These are phyloP conservation scores for Aromia moschata DNA, from an alignment of 2,888 invertebrate species.

Conservation along the genomic window DNA sequence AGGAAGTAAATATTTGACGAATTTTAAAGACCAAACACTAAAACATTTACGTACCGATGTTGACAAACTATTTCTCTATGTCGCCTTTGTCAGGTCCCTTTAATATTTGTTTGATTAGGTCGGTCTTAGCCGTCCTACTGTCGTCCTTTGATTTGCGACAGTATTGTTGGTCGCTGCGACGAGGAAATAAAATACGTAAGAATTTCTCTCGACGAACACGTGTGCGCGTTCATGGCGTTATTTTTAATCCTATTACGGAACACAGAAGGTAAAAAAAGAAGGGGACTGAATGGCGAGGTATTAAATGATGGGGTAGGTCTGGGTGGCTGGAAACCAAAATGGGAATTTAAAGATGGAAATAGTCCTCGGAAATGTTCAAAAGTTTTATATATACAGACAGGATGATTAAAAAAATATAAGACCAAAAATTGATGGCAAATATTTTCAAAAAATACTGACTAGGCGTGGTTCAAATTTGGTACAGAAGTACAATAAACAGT, in stretches of 20 bases:
- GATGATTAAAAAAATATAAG: too few species aligned
- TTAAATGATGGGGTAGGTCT: conserved; percentile 10
- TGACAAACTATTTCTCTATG: conserved; percentile 40
- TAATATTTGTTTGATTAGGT: conserved; percentile 46
- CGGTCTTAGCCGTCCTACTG: conserved; percentile 23
- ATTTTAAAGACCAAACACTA: conserved; percentile 23
- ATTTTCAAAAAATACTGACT: too few species aligned
- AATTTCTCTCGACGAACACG: conserved; percentile 23
- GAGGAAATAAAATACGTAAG: conserved; percentile 16
- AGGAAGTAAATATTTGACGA: conserved; percentile 39
- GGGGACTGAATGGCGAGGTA: conserved; percentile 6
- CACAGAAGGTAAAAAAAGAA: conserved; percentile 19
- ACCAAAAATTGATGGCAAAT: too few species aligned
- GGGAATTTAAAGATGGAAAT: conserved; percentile 10
- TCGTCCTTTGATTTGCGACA: conserved; percentile 26
- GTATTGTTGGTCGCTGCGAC: conserved; percentile 11
- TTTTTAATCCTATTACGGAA: conserved; percentile 30
- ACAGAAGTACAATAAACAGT: too few species aligned
- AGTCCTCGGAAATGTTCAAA: background rate
- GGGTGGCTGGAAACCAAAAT: conserved; percentile 1
- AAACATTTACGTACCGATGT: conserved; percentile 36
- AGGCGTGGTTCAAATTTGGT: too few species aligned
- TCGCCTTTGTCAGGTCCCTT: conserved; percentile 31
- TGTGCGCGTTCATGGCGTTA: conserved; percentile 21
- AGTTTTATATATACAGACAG: too few species aligned